Evolutionary conservation across 2,888 invertebrate species (phyloP).

Genomic region (Imbricaverruca yamaguchii): DNA sequence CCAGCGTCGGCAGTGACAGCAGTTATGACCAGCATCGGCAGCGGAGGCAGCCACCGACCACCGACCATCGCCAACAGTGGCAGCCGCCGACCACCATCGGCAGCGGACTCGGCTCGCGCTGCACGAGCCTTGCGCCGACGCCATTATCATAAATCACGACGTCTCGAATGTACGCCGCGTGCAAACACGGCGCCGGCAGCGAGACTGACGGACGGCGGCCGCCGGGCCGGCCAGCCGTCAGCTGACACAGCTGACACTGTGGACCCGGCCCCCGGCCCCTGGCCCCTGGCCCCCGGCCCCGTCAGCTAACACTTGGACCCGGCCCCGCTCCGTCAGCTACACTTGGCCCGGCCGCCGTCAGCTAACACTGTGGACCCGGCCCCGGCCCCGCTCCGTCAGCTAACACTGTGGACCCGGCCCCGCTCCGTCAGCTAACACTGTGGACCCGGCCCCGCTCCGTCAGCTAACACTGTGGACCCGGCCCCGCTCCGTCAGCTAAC

Average conservation of each 20-base stretch:
- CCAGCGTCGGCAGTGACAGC: too few relatives aligned
- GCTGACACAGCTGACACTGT: not conserved
- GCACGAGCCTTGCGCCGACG: not conserved
- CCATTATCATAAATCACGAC: not conserved
- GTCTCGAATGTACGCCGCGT: not conserved
- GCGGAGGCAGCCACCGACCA: too few relatives aligned
- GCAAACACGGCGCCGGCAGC: not conserved
- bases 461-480: too few relatives aligned
- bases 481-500: too few relatives aligned
- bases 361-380: too few relatives aligned
- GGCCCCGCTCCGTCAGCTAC: not conserved
- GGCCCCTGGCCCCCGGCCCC: not conserved
- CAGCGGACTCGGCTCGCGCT: not conserved
- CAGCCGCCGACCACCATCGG: not conserved
- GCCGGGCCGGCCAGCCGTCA: not conserved
- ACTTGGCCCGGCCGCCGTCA: too few relatives aligned
- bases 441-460: too few relatives aligned
- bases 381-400: too few relatives aligned
- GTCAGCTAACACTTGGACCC: too few relatives aligned
- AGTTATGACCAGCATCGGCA: too few relatives aligned
- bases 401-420: too few relatives aligned
- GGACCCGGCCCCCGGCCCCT: not conserved
- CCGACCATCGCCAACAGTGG: not conserved
- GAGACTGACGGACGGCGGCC: not conserved
- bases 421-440: too few relatives aligned